Evolutionary conservation across 2,797 vertebrate species (phyloP).

Genomic region (Lerista edwardsae): DNA sequence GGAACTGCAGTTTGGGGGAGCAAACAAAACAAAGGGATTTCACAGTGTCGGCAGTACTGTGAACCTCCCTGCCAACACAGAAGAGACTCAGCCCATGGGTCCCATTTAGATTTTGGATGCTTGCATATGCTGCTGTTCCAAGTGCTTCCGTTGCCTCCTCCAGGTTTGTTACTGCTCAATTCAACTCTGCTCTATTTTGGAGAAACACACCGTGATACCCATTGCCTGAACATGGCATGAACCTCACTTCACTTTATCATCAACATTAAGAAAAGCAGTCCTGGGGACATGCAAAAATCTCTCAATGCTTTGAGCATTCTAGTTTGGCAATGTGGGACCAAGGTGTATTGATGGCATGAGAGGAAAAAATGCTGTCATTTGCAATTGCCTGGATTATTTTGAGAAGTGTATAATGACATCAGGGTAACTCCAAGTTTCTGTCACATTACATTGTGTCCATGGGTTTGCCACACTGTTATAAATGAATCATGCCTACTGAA

Average conservation of each 20-base stretch:
- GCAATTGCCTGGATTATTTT: too few species aligned
- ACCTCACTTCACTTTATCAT: neutral
- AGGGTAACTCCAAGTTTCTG: too few species aligned
- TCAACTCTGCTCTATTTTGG: neutral
- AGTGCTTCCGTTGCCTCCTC: too few species aligned
- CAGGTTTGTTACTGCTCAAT: neutral
- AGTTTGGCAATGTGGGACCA: neutral
- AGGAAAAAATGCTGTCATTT: neutral
- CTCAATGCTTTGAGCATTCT: neutral
- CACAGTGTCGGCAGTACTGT: neutral
- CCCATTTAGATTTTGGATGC: neutral
- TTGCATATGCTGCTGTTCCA: neutral
- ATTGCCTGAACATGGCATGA: neutral
- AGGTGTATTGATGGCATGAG: neutral
- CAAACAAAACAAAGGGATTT: neutral
- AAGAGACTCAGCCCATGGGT: neutral
- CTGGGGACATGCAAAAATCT: too few species aligned
- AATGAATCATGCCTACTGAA: neutral
- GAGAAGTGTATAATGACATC: too few species aligned
- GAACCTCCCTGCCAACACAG: neutral
- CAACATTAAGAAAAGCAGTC: neutral
- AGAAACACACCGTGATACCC: neutral
- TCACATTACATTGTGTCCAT: neutral
- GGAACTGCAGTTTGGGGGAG: neutral
- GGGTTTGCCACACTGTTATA: neutral